Evolutionary conservation across 2,113 vertebrate species (phyloP), one percentile per base, ranked within the genome.

Genomic region (Rhinolophus ferrumequinum): DNA sequence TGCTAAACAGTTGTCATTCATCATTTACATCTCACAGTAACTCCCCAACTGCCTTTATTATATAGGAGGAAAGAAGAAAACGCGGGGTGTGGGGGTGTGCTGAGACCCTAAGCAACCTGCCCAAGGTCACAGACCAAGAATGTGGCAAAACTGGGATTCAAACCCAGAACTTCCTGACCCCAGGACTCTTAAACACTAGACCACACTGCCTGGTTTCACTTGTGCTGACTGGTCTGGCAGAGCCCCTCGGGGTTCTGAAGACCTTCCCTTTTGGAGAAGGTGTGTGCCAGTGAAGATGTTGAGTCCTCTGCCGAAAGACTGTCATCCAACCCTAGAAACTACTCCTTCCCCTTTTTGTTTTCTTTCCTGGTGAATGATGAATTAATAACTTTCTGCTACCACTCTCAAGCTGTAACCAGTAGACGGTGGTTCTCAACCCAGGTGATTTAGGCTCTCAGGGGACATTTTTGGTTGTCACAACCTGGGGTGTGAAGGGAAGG

Each of bases 331-430:
- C 56, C 88, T 16, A 19, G 66, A 66, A 75, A 22, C 58, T 15
- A 28, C 15, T 44, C n/a, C 56, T 21, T 41, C n/a, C 26, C 24
- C 14, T 4, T 4, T 38, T 3, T 0, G 0, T 5, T 1, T 12
- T 14, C 56, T 35, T 77, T 38, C 26, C 28, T 21, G 54, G 47
- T n/a, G 54, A 73, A 21, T 22, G 38, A 38, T 26, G 52, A 35
- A 18, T 6, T 7, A 7, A 58, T 8, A 16, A 26, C 8, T 28
- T 22, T 76, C 24, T 56, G 30, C 44, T 64, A 9, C 30, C 22
- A 7, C 7, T 69, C 28, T 41, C 76, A 18, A 26, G 3, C 2
- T 26, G 21, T 15, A 52, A 35, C 7, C 21, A 15, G 35, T 12
- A 18, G 60, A 19, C 6, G 13, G 28, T 19, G 58, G 22, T 56